Evolutionary conservation across 2,888 invertebrate species (phyloP).

Genomic region (Pycnomerus fuliginosus): DNA sequence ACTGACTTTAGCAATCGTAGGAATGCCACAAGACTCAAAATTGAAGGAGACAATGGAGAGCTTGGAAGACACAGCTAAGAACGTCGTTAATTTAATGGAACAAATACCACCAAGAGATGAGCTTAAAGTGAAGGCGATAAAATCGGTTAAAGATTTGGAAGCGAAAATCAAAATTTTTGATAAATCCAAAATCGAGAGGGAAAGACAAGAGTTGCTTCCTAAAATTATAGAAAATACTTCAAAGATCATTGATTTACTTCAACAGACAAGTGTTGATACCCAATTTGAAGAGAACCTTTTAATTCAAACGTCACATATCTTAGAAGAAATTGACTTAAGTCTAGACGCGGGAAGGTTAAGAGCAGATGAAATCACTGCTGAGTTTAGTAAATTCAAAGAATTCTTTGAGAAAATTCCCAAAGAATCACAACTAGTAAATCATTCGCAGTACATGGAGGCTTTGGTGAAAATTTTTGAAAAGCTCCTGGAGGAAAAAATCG

Average conservation of each 20-base stretch:
- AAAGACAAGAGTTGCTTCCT: slow-evolving; percentile 13
- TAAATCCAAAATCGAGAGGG: too few species aligned
- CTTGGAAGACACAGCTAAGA: slow-evolving; percentile 48
- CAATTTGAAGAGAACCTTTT: slow-evolving; percentile 9
- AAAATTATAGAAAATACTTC: slow-evolving; percentile 18
- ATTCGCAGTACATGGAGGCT: slow-evolving; percentile 6
- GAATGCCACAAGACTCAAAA: slow-evolving; percentile 40
- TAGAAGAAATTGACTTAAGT: slow-evolving; percentile 5
- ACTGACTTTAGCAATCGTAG: slow-evolving; percentile 43
- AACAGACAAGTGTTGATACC: slow-evolving; percentile 6
- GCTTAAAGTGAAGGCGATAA: slow-evolving; percentile 26
- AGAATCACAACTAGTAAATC: slow-evolving; percentile 17
- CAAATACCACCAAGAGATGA: slow-evolving; percentile 37
- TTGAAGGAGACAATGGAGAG: slow-evolving; percentile 45
- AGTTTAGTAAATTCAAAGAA: slow-evolving; percentile 44
- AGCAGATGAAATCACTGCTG: slow-evolving; percentile 43
- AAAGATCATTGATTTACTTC: slow-evolving; percentile 6
- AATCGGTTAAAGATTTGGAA: slow-evolving; percentile 21
- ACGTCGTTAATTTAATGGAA: slow-evolving; percentile 49
- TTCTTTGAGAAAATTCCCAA: slow-evolving; percentile 46
- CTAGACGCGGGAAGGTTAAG: slow-evolving; percentile 17
- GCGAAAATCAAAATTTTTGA: slow-evolving; percentile 10
- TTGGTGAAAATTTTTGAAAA: slow-evolving; percentile 5
- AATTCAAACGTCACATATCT: slow-evolving; percentile 1
- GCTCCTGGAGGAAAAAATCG: slow-evolving; percentile 23